Conservation (phyloP, 2,113 vertebrate genomes). For the Leiothrix lutea region DNA sequence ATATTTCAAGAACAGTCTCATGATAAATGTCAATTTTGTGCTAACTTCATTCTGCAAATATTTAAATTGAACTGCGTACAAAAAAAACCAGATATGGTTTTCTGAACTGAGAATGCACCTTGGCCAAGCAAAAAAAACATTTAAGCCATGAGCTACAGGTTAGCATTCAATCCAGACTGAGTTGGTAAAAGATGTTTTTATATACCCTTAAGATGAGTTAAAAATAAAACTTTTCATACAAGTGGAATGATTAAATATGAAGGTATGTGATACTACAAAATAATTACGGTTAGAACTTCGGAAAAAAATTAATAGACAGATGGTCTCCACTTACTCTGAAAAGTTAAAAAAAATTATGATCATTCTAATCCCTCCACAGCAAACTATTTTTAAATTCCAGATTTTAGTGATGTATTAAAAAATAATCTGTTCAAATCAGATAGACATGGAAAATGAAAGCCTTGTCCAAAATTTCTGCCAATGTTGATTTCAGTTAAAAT, state of each 20-base stretch:
- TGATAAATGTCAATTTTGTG: constrained; percentile 46
- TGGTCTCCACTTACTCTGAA: not conserved
- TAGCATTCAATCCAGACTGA: not conserved
- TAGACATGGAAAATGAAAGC: not conserved
- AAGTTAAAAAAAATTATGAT: not conserved
- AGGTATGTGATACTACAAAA: constrained; percentile 13
- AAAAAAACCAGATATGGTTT: not conserved
- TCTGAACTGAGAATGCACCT: not conserved
- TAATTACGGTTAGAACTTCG: not conserved
- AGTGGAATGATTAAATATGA: not conserved
- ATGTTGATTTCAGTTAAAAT: not conserved
- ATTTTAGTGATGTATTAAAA: not conserved
- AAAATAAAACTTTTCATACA: not conserved
- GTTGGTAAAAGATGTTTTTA: not conserved
- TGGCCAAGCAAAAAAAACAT: not conserved
- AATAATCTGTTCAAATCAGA: constrained; percentile 9
- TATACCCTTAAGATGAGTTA: not conserved
- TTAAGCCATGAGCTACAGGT: not conserved
- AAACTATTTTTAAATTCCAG: constrained; percentile 29
- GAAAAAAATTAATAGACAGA: constrained; percentile 25
- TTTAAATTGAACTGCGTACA: not conserved
- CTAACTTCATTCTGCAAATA: constrained; percentile 33
- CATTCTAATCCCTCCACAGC: not conserved
- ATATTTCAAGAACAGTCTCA: constrained; percentile 30
- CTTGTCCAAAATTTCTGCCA: not conserved